Percentiles rank a stretch among this genome's conserved stretches.
phyloP scores from a whole-genome alignment of 1,140 invertebrate species.

The Psilanteris sp. region DNA sequence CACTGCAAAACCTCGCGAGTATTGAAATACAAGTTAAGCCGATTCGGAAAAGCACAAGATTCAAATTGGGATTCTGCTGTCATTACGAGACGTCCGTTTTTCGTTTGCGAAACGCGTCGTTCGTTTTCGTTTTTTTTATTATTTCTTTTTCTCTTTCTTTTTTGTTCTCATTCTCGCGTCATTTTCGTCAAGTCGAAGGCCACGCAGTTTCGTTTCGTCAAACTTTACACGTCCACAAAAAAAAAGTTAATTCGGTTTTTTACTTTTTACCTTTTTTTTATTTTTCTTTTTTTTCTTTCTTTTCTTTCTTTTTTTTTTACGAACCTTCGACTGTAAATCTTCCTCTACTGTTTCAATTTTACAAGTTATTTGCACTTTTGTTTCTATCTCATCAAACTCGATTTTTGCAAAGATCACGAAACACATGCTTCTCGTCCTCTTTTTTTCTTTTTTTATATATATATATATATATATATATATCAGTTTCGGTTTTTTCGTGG shows the following conservation, averaged over 20 bases:
- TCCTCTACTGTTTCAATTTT: conserved; percentile 9
- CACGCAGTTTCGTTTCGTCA: conserved; percentile 3
- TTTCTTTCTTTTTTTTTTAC: no score
- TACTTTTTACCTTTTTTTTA: no score
- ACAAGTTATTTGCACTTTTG: conserved; percentile 2
- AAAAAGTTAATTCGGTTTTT: conserved; percentile 6
- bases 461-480: no score
- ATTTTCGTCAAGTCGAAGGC: conserved; percentile 23
- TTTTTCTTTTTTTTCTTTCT: no score
- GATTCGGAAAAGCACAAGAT: conserved; percentile 52
- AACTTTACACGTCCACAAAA: conserved; percentile 13
- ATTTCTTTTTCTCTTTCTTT: no score
- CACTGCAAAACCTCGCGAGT: conserved; percentile 14
- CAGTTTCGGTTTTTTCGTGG: conserved; percentile 15
- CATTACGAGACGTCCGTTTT: conserved; percentile 31
- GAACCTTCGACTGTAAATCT: conserved; percentile 10
- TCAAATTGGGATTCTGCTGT: conserved; percentile 60
- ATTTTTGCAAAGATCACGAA: conserved; percentile 19
- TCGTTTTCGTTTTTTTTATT: conserved; percentile 11
- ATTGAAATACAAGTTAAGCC: conserved; percentile 45
- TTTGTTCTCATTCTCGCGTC: no score
- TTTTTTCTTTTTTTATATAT: no score
- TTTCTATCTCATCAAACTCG: conserved; percentile 4
- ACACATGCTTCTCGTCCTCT: conserved; percentile 49
- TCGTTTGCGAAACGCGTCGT: conserved; percentile 17